Conservation (phyloP, 2,888 invertebrate species). For the Synergus japonicus region DNA sequence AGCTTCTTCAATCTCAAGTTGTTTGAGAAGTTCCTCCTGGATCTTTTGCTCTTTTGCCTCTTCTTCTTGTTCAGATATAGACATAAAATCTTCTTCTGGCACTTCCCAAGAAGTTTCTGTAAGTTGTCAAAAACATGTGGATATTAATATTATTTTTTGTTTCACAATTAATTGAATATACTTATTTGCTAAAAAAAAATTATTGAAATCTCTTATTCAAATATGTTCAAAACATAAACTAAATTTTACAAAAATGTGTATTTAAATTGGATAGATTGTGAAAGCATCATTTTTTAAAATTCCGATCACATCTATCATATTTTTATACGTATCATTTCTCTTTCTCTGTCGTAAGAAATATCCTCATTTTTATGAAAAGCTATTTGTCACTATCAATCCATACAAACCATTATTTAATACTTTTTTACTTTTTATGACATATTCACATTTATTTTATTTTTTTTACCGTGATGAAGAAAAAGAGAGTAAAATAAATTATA, state of each 20-base stretch:
- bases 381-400: constrained; percentile 1
- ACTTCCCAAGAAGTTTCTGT: constrained; percentile 88
- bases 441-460: constrained; percentile 3
- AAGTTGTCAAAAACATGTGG: constrained; percentile 50
- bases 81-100: constrained; percentile 86
- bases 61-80: constrained; percentile 82
- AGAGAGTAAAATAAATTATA: constrained; percentile 68
- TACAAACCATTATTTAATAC: constrained; percentile 20
- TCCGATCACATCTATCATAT: background rate
- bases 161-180: no score
- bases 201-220: no score
- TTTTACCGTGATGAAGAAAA: background rate
- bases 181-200: no score
- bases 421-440: background rate
- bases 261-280: background rate
- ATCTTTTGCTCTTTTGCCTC: constrained; percentile 78
- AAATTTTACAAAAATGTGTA: background rate
- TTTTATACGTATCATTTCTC: background rate
- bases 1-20: constrained; percentile 78
- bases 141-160: no score
- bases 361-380: background rate
- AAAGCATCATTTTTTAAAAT: background rate
- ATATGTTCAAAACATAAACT: no score
- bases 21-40: constrained; percentile 77
- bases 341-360: background rate